Base-by-base conservation (phyloP, 2,888 invertebrate species). In the Anthophora plumipes region DNA sequence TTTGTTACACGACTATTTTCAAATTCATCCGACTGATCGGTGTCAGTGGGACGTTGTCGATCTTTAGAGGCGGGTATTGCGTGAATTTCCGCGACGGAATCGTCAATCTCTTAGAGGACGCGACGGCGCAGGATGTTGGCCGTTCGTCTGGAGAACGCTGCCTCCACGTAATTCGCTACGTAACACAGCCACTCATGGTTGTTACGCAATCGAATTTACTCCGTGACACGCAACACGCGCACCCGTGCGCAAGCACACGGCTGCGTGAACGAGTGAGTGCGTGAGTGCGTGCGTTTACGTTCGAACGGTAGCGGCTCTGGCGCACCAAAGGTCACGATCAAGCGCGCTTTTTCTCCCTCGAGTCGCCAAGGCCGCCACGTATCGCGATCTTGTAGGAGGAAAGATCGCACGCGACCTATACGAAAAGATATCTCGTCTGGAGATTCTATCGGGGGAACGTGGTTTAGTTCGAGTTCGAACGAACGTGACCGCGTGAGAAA, bases 271-370 rank as follows among this genome's bases (percentile, higher is more conserved):
- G 59, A 76, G 72, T 54, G 46, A 59, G 54, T 64, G n/a, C 69
- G 70, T 72, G 75, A 59, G 74, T 55, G 54, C 73, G 61, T 75
- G 66, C 78, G 63, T 64, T 77, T 61, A 71, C 77, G 76, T 84
- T 82, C 64, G 81, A 87, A 80, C 77, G 77, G 81, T 87, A 86
- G 83, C 83, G 80, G 55, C 83, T 73, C 75, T 83, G 80, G 81
- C 31, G n/a, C n/a, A n/a, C 80, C 88, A 88, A 88, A 88, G 87
- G 86, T 88, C 87, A 88, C 79, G 88, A 88, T 88, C 87, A 88
- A 83, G 82, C 82, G 77, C 80, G 79, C 86, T 87, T 87, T 87
- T 87, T 88, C 87, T 87, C 79, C 83, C 81, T 68, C 83, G 83
- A 82, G 85, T 86, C 85, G 71, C 76, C 86, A 87, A 87, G 88